phyloP scores from a whole-genome alignment of 2,888 invertebrate genomes.

The Diabrotica balteata region DNA sequence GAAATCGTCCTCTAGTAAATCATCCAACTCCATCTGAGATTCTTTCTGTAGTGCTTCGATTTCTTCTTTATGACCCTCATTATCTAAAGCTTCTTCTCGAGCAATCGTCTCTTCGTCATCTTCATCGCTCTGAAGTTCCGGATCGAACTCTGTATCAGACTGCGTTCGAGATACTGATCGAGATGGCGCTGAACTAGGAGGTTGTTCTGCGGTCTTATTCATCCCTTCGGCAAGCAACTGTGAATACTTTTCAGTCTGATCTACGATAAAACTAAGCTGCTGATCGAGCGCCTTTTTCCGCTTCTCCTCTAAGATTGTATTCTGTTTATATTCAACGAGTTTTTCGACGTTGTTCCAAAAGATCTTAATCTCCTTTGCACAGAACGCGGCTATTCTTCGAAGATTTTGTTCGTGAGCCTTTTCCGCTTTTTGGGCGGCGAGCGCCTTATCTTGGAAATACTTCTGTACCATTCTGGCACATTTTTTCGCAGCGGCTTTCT shows the following conservation, averaged over 20 bases:
- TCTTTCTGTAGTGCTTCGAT: conserved; percentile 86
- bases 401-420: conserved; percentile 89
- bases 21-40: conserved; percentile 87
- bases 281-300: conserved; percentile 94
- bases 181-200: conserved; percentile 62
- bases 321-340: conserved; percentile 93
- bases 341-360: conserved; percentile 98
- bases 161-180: conserved; percentile 58
- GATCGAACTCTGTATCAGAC: conserved; percentile 83
- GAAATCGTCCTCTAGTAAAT: conserved; percentile 78
- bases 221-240: conserved; percentile 87
- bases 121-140: conserved; percentile 75
- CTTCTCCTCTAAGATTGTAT: conserved; percentile 91
- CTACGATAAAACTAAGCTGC: conserved; percentile 96
- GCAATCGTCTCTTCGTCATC: conserved; percentile 96
- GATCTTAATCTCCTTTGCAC: conserved; percentile 91
- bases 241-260: conserved; percentile 97
- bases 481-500: conserved; percentile 93
- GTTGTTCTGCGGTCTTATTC: conserved; percentile 64
- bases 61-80: conserved; percentile 72
- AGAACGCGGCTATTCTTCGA: conserved; percentile 84
- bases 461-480: conserved; percentile 91
- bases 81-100: conserved; percentile 72
- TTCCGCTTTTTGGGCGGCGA: conserved; percentile 88
- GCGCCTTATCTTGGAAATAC: conserved; percentile 89